Base-by-base conservation (phyloP, 2,797 vertebrate species). In the Pagetopsis macropterus region DNA sequence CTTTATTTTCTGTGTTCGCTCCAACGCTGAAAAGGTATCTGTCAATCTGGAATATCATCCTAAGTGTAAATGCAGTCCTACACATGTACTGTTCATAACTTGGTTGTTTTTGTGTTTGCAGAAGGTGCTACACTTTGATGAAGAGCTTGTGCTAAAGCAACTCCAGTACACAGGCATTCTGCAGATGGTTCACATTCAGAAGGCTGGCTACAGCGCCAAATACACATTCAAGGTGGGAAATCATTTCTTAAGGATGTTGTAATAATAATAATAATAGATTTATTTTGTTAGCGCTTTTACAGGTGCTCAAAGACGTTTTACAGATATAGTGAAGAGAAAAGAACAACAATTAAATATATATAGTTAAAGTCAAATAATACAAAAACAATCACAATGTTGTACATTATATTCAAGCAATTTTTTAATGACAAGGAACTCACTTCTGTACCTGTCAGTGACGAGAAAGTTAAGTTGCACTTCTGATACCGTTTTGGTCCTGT, bases 1-100 rank as follows among this genome's bases (percentile, higher is more conserved):
- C 90, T 98, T 99, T 79, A 97, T 99, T 83, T 95, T 96, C 73
- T 99, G 98, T 65, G 91, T 99, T 79, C 95, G 97, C 63, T 96
- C 98, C 84, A 99, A 99, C 0, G 91, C 95, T 0, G 94, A 96
- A 83, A 98, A 97, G 97, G 98, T 99, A 4, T 51, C 2, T 63
- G 43, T 55, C 7, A 55, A 46, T 55, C 46, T 60, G 1, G 50
- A 21, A 14, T 17, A 12, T 12, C 9, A 8, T 45, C 2, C 4
- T 48, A 4, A 46, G 15, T 48, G 3, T 31, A 7, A 41, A 40
- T 49, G 33, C 7, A 23, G 11, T 37, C 15, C 4, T 57, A 15
- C 15, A 41, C 19, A 9, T 48, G 6, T 2, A 16, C 17, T 23
- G 12, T 40, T 51, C 3, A 46, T 45, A 23, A 16, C 9, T 46